Percentiles rank a stretch among this genome's conserved stretches.
These are phyloP conservation scores for Oncorhynchus keta DNA, from an alignment of 2,113 vertebrate species.

Conservation along the genomic window DNA sequence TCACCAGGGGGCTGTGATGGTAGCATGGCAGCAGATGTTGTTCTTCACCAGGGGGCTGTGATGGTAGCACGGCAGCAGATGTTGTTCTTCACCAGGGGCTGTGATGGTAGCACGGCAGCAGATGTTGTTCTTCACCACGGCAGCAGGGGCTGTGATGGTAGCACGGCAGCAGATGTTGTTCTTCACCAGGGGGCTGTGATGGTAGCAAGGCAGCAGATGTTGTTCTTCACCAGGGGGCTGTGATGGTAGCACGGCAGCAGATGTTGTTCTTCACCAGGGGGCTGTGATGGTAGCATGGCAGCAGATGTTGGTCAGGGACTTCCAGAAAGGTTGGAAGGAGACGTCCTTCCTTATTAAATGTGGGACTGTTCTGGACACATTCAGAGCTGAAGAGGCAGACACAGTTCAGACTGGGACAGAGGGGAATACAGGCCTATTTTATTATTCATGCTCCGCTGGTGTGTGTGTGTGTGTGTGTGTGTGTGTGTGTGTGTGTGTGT, in stretches of 20 bases:
- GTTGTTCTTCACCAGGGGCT: not conserved
- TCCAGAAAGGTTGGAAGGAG: constrained; percentile 27
- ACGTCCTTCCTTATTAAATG: not conserved
- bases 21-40: not conserved
- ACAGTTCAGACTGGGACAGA: not conserved
- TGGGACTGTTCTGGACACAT: too few relatives aligned
- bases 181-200: not conserved
- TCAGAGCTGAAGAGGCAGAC: not conserved
- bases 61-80: too few relatives aligned
- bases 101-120: too few relatives aligned
- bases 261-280: not conserved
- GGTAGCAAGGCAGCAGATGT: too few relatives aligned
- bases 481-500: too few relatives aligned
- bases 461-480: too few relatives aligned
- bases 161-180: not conserved
- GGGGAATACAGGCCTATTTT: not conserved
- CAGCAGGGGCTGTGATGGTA: too few relatives aligned
- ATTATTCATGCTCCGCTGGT: too few relatives aligned
- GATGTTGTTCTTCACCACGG: too few relatives aligned
- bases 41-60: not conserved
- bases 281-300: too few relatives aligned
- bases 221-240: not conserved
- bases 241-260: too few relatives aligned
- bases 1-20: too few relatives aligned
- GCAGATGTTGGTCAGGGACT: constrained; percentile 8